These are phyloP conservation scores for Chromoteleia sp. DNA, from an alignment of 2,888 invertebrate species.

Conservation along the genomic window DNA sequence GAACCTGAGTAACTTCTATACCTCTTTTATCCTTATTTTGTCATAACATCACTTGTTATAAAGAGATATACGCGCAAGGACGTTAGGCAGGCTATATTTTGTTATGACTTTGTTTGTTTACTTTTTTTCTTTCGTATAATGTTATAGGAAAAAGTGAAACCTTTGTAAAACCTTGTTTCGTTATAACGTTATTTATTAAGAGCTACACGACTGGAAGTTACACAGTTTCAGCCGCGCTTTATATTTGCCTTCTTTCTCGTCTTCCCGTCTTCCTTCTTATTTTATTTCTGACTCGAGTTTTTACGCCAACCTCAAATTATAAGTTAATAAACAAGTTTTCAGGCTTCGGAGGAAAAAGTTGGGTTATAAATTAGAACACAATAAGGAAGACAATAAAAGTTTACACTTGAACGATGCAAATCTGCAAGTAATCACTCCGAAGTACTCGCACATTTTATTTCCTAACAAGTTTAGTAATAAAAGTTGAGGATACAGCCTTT, in stretches of 20 bases:
- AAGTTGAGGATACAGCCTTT: constrained; percentile 63
- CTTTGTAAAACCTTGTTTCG: too few species aligned
- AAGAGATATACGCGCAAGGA: too few species aligned
- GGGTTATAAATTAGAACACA: constrained; percentile 51
- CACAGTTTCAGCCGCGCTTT: too few species aligned
- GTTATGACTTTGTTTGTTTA: too few species aligned
- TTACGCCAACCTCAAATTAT: constrained; percentile 15
- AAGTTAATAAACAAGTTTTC: constrained; percentile 44
- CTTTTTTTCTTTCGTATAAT: too few species aligned
- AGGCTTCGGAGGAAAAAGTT: constrained; percentile 18
- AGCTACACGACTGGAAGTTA: too few species aligned
- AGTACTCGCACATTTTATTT: constrained; percentile 64
- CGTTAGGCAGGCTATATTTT: too few species aligned
- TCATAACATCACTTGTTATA: too few species aligned
- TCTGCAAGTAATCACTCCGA: constrained; percentile 61
- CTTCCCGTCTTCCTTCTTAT: background rate
- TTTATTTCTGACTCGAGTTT: background rate
- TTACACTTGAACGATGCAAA: constrained; percentile 62
- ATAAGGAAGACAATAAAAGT: constrained; percentile 61
- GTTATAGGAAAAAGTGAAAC: too few species aligned
- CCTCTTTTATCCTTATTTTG: too few species aligned
- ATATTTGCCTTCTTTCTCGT: background rate
- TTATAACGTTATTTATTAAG: too few species aligned
- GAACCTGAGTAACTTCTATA: too few species aligned
- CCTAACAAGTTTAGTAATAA: constrained; percentile 66